Base-by-base conservation (phyloP, 2,797 vertebrate genomes). In the Bovichtus diacanthus region DNA sequence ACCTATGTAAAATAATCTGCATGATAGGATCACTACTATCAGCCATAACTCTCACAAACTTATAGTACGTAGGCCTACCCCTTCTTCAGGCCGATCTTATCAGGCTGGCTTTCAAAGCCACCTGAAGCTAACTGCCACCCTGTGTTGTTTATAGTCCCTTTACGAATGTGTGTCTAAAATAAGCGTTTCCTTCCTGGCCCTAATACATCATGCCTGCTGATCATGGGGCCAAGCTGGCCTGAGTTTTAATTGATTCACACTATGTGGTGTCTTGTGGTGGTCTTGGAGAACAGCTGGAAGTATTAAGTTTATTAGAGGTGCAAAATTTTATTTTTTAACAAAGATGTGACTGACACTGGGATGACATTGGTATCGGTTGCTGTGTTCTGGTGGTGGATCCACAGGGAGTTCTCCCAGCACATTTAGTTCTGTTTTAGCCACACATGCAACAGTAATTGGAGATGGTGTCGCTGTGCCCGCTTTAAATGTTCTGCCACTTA, bases 381-480 rank as follows among this genome's bases (percentile, higher is more conserved):
- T 51, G 7, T 50, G 36, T 55, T 34, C 34, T 66, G 7, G 34
- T 70, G 11, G 21, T 19, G 23, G 34, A 73, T 50, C 27, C 6
- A 18, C 31, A 60, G 15, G 49, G 47, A 76, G 51, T 21, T 60
- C 16, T 43, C 38, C 27, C 16, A 47, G 55, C 58, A 68, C 23
- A 58, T 67, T 63, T 36, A 68, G 25, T 41, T 76, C 46, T 34
- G 47, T 41, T 59, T 80, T 63, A 23, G 70, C 60, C 61, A 60
- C 67, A 67, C 59, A 66, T 65, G 50, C 60, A 38, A 43, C 56
- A 44, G 85, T 87, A 86, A 90, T 77, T 78, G 72, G 80, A 90
- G 71, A 71, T 76, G 9, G 39, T 36, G 46, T 75, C 29, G 64
- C 53, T 70, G 31, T 70, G 29, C 73, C 64, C 71, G 59, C 36